Evolutionary conservation across 1,140 invertebrate genomes (phyloP), one percentile per base, ranked within the genome.

Genomic region (Drosophila burlai): DNA sequence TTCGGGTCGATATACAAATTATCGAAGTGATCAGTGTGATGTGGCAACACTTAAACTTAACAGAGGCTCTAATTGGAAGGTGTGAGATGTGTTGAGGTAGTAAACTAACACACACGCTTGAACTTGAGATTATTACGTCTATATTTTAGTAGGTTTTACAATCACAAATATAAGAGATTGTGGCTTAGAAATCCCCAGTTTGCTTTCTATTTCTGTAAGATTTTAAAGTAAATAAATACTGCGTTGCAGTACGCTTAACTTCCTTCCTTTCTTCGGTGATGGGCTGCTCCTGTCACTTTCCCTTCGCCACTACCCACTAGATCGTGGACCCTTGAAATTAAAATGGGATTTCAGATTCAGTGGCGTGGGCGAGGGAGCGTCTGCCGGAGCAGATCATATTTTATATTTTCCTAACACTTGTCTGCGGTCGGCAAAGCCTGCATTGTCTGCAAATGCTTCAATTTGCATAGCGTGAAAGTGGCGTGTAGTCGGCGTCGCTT

Each of bases 381-480:
- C 42, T 29, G 26, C 61, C 50, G 3, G 24, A n/a, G 65, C 54
- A 31, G 29, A 79, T 79, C 77, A 79, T 79, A 73, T 79, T 79
- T 79, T 73, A 79, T 79, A 73, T 79, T 79, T 79, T 73, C 57
- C 21, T 61, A 79, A 71, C 76, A 79, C 76, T 79, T 79, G 76
- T 79, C 66, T 46, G 58, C 59, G 36, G 73, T 62, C 34, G 52
- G 52, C 18, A 4, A n/a, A n/a, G 52, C 18, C 52, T 38, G 73
- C 76, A 77, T 78, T 78, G 75, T 76, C 65, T 65, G 85, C 85
- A 85, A 90, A 81, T 90, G 85, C 64, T 90, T 90, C 81, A 89
- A 89, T 89, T 89, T 89, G 78, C 75, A 78, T 78, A 78, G 74
- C 85, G 85, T 89, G 85, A 89, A 89, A 89, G 85, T 89, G 85